These are phyloP conservation scores for Bemisia tabaci DNA, from an alignment of 1,140 invertebrate species.

Conservation along the genomic window DNA sequence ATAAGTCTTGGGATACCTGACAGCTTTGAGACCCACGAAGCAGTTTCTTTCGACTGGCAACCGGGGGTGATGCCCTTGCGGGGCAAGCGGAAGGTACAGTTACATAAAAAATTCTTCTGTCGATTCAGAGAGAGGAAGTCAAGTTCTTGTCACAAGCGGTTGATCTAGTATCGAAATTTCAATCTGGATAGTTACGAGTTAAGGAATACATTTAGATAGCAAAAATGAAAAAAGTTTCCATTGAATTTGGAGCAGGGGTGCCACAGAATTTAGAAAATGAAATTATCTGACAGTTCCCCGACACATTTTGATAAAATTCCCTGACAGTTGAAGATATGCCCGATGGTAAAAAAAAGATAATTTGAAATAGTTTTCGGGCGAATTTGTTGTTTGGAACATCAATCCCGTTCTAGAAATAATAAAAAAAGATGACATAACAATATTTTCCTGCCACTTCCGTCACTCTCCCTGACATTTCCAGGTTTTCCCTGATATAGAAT, in stretches of 20 bases:
- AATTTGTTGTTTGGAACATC: not conserved
- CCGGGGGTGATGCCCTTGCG: not conserved
- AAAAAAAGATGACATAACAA: not conserved
- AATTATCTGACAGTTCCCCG: no score
- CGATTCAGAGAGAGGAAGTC: conserved; percentile 62
- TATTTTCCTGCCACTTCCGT: no score
- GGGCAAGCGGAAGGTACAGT: conserved; percentile 20
- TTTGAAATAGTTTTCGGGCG: no score
- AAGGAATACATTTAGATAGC: conserved; percentile 19
- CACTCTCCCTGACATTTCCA: no score
- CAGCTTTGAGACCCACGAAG: not conserved
- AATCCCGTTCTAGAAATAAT: not conserved
- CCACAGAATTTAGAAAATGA: no score
- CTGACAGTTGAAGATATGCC: no score
- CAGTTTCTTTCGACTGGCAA: no score
- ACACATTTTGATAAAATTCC: no score
- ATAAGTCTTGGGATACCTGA: not conserved
- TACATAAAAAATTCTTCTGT: conserved; percentile 66
- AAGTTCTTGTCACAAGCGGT: conserved; percentile 47
- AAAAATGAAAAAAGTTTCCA: not conserved
- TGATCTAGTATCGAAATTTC: conserved; percentile 71
- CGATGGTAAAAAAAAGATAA: no score
- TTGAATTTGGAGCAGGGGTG: no score
- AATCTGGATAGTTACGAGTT: conserved; percentile 33
- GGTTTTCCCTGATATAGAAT: no score